Percentiles rank a stretch among this genome's conserved stretches.
Conservation (phyloP, 2,113 vertebrate genomes). For the Accipiter cooperii region DNA sequence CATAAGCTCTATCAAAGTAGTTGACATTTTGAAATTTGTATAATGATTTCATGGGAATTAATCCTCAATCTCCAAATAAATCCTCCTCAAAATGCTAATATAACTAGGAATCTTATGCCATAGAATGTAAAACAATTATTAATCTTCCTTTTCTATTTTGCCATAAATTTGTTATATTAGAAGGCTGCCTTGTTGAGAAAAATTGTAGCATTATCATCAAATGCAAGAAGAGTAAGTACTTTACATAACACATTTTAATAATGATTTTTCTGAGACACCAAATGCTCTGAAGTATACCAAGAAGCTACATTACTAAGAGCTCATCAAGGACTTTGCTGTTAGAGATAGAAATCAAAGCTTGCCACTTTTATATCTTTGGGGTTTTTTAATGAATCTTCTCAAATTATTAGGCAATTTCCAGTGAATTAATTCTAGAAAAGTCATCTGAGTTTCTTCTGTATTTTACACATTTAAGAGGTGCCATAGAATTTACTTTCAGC, state of each 20-base stretch:
- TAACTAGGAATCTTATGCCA: slow-evolving; percentile 48
- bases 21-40: slow-evolving; percentile 76
- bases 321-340: neutral
- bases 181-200: slow-evolving; percentile 21
- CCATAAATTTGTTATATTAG: slow-evolving; percentile 41
- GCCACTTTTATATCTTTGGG: neutral
- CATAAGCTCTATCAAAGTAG: slow-evolving; percentile 68
- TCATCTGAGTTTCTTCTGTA: neutral
- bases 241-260: neutral
- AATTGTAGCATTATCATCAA: neutral
- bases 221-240: slow-evolving; percentile 11
- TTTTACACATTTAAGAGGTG: neutral
- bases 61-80: slow-evolving; percentile 65
- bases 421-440: neutral
- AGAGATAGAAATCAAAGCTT: neutral
- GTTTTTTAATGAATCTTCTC: neutral
- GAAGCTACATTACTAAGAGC: neutral
- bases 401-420: neutral
- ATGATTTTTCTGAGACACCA: neutral
- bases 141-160: slow-evolving; percentile 26
- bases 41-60: slow-evolving; percentile 74
- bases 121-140: slow-evolving; percentile 35
- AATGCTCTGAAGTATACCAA: neutral
- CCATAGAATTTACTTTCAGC: neutral
- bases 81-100: slow-evolving; percentile 69